A percentile compares a stretch with the other conserved stretches of the same genome.
Conservation (phyloP, 2,888 invertebrate genomes). For the Agrochola litura region DNA sequence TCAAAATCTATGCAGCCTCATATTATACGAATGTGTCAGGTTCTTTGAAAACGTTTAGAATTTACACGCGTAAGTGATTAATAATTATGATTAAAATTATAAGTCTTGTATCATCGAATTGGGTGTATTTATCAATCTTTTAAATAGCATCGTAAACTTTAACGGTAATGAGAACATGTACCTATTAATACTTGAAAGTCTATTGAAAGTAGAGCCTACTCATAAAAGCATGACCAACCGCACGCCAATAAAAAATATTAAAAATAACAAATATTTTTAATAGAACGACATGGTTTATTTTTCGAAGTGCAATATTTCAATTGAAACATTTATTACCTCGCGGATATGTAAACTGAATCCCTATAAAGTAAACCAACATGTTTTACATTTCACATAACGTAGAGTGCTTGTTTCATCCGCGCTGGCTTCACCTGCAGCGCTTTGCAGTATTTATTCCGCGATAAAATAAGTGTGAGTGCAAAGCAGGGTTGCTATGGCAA, state of each 20-base stretch:
- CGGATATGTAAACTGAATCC: conserved; percentile 51
- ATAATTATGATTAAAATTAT: conserved; percentile 1
- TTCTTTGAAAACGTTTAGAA: conserved; percentile 1
- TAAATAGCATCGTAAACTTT: conserved; percentile 10
- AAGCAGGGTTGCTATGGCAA: conserved; percentile 39
- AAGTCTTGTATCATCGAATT: background rate
- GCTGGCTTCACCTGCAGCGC: conserved; percentile 42
- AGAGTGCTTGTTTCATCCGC: conserved; percentile 53
- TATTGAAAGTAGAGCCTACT: conserved; percentile 1
- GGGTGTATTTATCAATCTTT: background rate
- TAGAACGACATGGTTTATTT: conserved; percentile 12
- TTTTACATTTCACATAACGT: conserved; percentile 41
- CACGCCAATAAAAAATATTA: conserved; percentile 24
- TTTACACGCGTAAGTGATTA: background rate
- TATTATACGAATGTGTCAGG: conserved; percentile 6
- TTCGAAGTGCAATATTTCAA: conserved; percentile 45
- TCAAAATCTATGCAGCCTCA: conserved; percentile 69
- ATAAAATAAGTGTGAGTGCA: conserved; percentile 53
- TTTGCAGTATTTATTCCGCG: conserved; percentile 52
- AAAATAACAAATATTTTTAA: conserved; percentile 5
- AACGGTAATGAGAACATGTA: background rate
- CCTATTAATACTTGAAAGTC: conserved; percentile 12
- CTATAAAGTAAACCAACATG: conserved; percentile 42
- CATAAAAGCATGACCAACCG: background rate
- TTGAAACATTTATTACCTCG: conserved; percentile 47